A percentile compares a stretch with the other conserved stretches of the same genome.
Evolutionary conservation across 2,113 vertebrate genomes (phyloP).

Genomic region (Tetrao urogallus): DNA sequence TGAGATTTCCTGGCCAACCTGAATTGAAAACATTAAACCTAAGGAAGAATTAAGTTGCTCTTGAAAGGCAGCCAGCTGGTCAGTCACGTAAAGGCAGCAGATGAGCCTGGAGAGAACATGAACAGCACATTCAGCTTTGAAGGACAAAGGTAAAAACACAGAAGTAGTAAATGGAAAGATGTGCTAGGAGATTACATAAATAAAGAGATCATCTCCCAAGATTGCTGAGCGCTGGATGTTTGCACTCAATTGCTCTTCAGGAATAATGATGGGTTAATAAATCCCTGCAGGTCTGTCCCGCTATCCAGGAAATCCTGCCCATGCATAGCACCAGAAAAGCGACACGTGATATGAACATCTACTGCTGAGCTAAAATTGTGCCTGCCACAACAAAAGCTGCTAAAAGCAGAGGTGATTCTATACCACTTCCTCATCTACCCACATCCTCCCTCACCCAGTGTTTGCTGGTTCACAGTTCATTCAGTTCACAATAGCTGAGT

Average conservation of each 20-base stretch:
- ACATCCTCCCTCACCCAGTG: not conserved
- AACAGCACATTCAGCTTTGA: not conserved
- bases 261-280: not conserved
- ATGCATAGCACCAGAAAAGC: not conserved
- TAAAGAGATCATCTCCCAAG: not conserved
- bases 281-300: not conserved
- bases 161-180: not conserved
- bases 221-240: not conserved
- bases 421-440: not conserved
- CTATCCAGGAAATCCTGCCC: fast-evolving
- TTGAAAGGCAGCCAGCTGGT: not conserved
- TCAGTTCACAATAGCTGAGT: not conserved
- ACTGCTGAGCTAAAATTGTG: not conserved
- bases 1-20: not conserved
- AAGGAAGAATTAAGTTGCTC: not conserved
- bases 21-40: not conserved
- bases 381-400: not conserved
- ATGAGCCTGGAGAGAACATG: not conserved
- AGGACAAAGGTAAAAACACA: not conserved
- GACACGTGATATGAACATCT: not conserved
- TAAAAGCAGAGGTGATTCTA: not conserved
- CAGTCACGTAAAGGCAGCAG: fast-evolving
- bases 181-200: not conserved
- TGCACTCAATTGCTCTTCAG: not conserved
- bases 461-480: not conserved